Conservation (phyloP, 2,797 vertebrate species). For the Austrolebias charrua region DNA sequence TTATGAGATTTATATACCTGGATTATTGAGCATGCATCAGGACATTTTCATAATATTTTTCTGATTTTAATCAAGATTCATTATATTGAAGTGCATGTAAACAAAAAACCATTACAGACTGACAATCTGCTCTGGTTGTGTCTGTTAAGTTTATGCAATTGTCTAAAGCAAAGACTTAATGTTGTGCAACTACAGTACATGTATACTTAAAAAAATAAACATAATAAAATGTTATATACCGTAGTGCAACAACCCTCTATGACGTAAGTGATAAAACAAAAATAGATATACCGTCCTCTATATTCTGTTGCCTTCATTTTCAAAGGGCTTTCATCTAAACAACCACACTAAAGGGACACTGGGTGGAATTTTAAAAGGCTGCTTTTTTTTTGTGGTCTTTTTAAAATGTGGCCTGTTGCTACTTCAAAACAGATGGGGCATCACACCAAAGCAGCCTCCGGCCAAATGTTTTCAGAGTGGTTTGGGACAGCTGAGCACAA, state of each 20-base stretch:
- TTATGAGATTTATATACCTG: too few relatives aligned
- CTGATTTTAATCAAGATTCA: background rate
- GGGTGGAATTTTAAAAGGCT: too few relatives aligned
- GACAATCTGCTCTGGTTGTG: background rate
- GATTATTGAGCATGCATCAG: too few relatives aligned
- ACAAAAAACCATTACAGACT: background rate
- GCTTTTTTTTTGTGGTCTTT: conserved; percentile 40
- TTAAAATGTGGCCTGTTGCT: conserved; percentile 67
- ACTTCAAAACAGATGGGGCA: conserved; percentile 71
- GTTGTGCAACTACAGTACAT: too few relatives aligned
- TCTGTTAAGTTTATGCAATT: background rate
- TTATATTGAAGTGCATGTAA: background rate
- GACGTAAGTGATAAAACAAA: conserved; percentile 22
- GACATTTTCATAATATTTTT: background rate
- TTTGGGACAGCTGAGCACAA: conserved; percentile 35
- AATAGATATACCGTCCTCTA: conserved; percentile 42
- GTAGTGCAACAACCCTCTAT: conserved; percentile 2
- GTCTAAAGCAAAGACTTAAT: background rate
- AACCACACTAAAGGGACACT: conserved; percentile 61
- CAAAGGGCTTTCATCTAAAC: conserved; percentile 41
- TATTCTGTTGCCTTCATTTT: conserved; percentile 37
- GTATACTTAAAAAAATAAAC: background rate
- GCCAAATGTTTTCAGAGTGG: conserved; percentile 56
- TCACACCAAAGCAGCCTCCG: conserved; percentile 55
- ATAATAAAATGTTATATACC: too few relatives aligned